phyloP scores from a whole-genome alignment of 2,113 vertebrate species.

The Etheostoma spectabile region DNA sequence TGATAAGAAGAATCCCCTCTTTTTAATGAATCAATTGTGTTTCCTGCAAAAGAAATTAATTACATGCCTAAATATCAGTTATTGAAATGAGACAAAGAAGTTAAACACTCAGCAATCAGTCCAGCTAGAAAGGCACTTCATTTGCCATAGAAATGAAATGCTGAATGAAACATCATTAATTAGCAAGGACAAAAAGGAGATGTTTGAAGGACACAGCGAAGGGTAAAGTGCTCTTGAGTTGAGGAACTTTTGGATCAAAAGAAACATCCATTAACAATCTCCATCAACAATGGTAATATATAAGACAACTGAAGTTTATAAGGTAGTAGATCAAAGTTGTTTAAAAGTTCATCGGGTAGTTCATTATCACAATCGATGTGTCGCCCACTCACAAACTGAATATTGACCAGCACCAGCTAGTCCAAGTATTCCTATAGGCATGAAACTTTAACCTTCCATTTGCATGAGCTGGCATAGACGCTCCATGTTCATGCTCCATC shows the following conservation, averaged over 20 bases:
- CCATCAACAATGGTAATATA: conserved; percentile 10
- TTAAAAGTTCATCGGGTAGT: neutral
- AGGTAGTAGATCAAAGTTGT: conserved; percentile 2
- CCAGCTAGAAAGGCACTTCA: conserved; percentile 74
- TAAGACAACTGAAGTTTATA: conserved; percentile 2
- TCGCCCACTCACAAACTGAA: no score
- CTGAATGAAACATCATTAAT: conserved; percentile 78
- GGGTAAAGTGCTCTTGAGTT: conserved; percentile 54
- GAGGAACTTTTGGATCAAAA: conserved; percentile 53
- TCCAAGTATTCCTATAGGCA: no score
- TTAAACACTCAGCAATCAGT: conserved; percentile 80
- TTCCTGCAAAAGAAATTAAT: conserved; percentile 84
- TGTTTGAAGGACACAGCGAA: conserved; percentile 70
- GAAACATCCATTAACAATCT: conserved; percentile 36
- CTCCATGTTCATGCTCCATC: no score
- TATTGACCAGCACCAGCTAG: no score
- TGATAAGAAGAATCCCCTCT: conserved; percentile 81
- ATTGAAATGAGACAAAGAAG: conserved; percentile 82
- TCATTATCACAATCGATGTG: no score
- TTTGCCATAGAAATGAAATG: conserved; percentile 77
- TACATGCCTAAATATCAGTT: conserved; percentile 82
- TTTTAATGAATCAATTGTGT: conserved; percentile 87
- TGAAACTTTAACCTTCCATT: no score
- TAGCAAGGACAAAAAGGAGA: conserved; percentile 71
- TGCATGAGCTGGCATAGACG: no score